Evolutionary conservation across 2,888 invertebrate genomes (phyloP).

Genomic region (Criorhina ranunculi): DNA sequence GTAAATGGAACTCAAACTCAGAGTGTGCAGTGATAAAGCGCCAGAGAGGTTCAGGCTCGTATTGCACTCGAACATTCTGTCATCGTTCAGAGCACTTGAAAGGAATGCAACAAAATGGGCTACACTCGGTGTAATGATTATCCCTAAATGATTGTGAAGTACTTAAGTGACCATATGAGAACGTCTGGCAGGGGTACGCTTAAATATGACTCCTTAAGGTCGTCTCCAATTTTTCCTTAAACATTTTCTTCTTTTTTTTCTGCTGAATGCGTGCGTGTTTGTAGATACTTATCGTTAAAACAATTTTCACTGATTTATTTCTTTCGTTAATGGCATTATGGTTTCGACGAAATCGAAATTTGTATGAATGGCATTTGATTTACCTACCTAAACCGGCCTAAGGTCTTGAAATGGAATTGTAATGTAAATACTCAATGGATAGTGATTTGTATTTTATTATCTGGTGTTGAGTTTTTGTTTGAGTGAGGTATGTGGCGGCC

Average conservation of each 20-base stretch:
- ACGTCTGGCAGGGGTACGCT: constrained; percentile 9
- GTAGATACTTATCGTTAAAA: constrained; percentile 57
- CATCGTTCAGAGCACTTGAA: constrained; percentile 53
- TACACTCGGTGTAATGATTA: constrained; percentile 60
- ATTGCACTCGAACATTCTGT: constrained; percentile 62
- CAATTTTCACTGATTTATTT: constrained; percentile 66
- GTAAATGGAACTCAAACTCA: constrained; percentile 54
- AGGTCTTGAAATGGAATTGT: too few species aligned
- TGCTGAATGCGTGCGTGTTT: constrained; percentile 23
- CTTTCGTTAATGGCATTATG: constrained; percentile 59
- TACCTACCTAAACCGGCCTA: constrained; percentile 24
- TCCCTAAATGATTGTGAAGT: constrained; percentile 65
- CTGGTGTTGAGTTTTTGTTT: constrained; percentile 24
- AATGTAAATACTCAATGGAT: constrained; percentile 28
- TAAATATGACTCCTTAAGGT: constrained; percentile 55
- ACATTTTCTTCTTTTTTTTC: constrained; percentile 3
- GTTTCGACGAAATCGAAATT: constrained; percentile 58
- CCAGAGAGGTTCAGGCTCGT: constrained; percentile 45
- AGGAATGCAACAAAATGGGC: constrained; percentile 45
- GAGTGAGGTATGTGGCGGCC: constrained; percentile 38
- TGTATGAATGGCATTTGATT: constrained; percentile 51
- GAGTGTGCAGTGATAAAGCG: constrained; percentile 56
- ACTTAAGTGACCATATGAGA: constrained; percentile 67
- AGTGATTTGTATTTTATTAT: constrained; percentile 36
- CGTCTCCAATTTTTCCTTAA: constrained; percentile 47